phyloP scores from a whole-genome alignment of 2,797 vertebrate genomes.

The Silurus aristotelis region DNA sequence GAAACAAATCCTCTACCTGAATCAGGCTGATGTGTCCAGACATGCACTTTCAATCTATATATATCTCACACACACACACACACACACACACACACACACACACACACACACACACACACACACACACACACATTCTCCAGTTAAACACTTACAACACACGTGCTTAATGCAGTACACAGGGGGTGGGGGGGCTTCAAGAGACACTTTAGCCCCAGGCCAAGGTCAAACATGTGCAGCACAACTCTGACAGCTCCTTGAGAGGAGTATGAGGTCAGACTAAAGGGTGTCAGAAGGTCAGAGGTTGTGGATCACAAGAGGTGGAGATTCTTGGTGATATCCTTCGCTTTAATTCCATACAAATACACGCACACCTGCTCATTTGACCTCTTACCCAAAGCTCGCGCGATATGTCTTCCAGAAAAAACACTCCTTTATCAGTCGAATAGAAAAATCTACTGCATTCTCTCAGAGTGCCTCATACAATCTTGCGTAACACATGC shows the following conservation, averaged over 20 bases:
- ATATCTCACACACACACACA: background rate
- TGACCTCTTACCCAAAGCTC: slow-evolving; percentile 36
- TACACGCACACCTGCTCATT: background rate
- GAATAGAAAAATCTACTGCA: slow-evolving; percentile 26
- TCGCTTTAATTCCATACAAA: background rate
- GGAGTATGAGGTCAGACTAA: slow-evolving; percentile 34
- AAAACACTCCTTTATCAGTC: slow-evolving; percentile 39
- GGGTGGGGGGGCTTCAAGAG: slow-evolving; percentile 30
- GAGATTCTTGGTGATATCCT: slow-evolving; percentile 33
- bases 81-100: background rate
- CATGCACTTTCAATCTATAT: slow-evolving; percentile 11
- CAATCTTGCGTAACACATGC: slow-evolving; percentile 38
- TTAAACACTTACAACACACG: slow-evolving; percentile 47
- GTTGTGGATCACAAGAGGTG: slow-evolving; percentile 19
- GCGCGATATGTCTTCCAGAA: slow-evolving; percentile 3
- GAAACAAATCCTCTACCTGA: slow-evolving; percentile 43
- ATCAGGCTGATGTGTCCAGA: slow-evolving; percentile 41
- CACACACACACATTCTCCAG: slow-evolving; percentile 25
- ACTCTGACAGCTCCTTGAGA: slow-evolving; percentile 29
- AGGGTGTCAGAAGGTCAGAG: slow-evolving; percentile 43
- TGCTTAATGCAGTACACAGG: slow-evolving; percentile 42
- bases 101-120: background rate
- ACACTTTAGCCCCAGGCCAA: slow-evolving; percentile 39
- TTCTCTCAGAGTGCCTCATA: slow-evolving; percentile 14
- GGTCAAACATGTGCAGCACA: slow-evolving; percentile 40